Percentiles rank a stretch among this genome's conserved stretches.
Conservation (phyloP, 2,797 vertebrate species). For the Chanos chanos region DNA sequence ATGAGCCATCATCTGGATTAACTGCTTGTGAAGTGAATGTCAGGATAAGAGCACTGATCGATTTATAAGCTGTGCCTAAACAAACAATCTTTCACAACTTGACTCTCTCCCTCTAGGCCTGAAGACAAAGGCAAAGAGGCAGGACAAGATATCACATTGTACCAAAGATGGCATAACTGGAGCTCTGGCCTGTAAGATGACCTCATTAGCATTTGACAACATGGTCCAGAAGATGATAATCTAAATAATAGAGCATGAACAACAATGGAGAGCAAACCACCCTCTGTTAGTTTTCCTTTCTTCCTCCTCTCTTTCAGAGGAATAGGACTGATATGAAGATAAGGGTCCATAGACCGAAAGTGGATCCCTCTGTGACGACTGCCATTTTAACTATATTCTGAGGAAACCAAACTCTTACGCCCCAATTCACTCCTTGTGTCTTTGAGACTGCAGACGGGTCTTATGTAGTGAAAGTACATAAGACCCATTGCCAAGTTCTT, state of each 20-base stretch:
- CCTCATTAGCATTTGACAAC: slow-evolving; percentile 44
- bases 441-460: background rate
- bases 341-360: slow-evolving; percentile 26
- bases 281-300: slow-evolving; percentile 3
- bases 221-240: slow-evolving; percentile 42
- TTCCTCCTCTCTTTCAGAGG: slow-evolving; percentile 19
- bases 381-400: background rate
- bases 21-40: slow-evolving; percentile 31
- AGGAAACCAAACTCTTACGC: slow-evolving; percentile 9
- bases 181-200: slow-evolving; percentile 37
- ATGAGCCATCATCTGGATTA: slow-evolving; percentile 35
- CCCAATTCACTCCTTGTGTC: slow-evolving; percentile 3
- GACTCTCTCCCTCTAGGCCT: slow-evolving; percentile 23
- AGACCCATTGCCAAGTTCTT: too few relatives aligned
- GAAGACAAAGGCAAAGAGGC: slow-evolving; percentile 48
- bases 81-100: slow-evolving; percentile 41
- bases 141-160: slow-evolving; percentile 46
- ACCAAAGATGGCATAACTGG: slow-evolving; percentile 40
- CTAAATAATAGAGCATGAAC: slow-evolving; percentile 20
- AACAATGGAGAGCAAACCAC: too few relatives aligned
- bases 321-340: slow-evolving; percentile 23
- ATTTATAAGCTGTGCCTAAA: slow-evolving; percentile 61
- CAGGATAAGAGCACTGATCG: slow-evolving; percentile 37
- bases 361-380: slow-evolving; percentile 16
- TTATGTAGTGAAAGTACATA: too few relatives aligned